Evolutionary conservation across 1,140 invertebrate species (phyloP).

Genomic region (Macrobrachium rosenbergii): DNA sequence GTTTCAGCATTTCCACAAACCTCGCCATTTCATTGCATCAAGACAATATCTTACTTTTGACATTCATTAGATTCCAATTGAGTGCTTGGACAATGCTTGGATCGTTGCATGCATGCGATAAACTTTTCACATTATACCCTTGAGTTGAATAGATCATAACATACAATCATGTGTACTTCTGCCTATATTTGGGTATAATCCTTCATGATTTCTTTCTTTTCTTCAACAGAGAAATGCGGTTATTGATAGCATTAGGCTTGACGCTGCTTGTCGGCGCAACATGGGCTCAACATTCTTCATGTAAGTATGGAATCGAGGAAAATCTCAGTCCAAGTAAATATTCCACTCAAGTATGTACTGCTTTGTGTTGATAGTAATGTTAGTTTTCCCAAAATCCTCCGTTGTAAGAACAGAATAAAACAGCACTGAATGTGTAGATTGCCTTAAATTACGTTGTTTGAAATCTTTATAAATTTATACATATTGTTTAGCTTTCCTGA

Average conservation of each 20-base stretch:
- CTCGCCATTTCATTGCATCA: no score
- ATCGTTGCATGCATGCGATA: background rate
- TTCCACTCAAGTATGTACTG: no score
- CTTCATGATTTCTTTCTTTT: background rate
- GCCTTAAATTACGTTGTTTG: background rate
- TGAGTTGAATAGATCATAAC: no score
- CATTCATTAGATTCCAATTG: background rate
- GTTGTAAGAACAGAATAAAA: no score
- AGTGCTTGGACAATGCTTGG: background rate
- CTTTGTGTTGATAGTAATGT: no score
- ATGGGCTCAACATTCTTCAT: slow-evolving; percentile 11
- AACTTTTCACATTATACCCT: no score
- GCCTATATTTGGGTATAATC: background rate
- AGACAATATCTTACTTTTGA: background rate
- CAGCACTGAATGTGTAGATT: no score
- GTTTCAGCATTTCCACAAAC: no score
- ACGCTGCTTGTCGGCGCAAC: slow-evolving; percentile 10
- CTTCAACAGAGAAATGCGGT: background rate
- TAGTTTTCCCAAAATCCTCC: no score
- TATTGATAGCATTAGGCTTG: background rate
- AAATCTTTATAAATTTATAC: background rate
- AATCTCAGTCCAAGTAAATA: no score
- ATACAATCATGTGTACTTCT: no score
- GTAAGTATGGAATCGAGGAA: background rate
- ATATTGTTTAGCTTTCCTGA: background rate